Evolutionary conservation across 2,797 vertebrate species (phyloP), one percentile per base, ranked within the genome.

Genomic region (Corythornis leucogaster): DNA sequence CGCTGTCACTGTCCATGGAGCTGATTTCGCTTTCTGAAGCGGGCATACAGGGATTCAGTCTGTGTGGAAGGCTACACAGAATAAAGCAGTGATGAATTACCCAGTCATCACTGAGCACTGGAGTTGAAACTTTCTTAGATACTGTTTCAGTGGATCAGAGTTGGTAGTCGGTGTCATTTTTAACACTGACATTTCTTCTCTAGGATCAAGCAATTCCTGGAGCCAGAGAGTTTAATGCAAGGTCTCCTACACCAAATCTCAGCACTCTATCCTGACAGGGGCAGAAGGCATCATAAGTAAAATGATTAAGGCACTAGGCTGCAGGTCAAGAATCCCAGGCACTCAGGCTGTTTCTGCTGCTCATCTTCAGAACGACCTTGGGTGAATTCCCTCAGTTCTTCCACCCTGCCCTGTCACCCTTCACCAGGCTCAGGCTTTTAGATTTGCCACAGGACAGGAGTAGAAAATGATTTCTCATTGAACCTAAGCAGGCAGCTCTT

Each of bases 181-280:
- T 94, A 95, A 92, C 80, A 89, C 31, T 63, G 90, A 69, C 69
- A 93, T 83, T 93, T 95, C 89, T 89, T 90, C 90, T 64, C 64
- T 33, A 92, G 84, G 68, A 92, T 83, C 88, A 94, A 82, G 33
- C 66, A 62, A 0, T 45, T 80, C 73, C 83, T 53, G 33, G 28
- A 89, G 77, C 31, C 74, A 80, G 43, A 33, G 16, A 40, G 42
- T 68, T 87, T 51, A 74, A 88, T n/a, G 54, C 38, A 87, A 38
- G 2, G 63, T 54, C 80, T 94, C 61, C 71, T 53, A 92, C 61
- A 85, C 64, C 61, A 93, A 71, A 87, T 12, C 71, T 75, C 80
- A 76, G 67, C 11, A 28, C 12, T 25, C 2, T 28, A 77, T n/a
- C 16, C 71, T 58, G 54, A 71, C 33, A 81, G 43, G 10, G 78